Evolutionary conservation across 1,140 invertebrate genomes (phyloP).

Genomic region (Aricia agestis): DNA sequence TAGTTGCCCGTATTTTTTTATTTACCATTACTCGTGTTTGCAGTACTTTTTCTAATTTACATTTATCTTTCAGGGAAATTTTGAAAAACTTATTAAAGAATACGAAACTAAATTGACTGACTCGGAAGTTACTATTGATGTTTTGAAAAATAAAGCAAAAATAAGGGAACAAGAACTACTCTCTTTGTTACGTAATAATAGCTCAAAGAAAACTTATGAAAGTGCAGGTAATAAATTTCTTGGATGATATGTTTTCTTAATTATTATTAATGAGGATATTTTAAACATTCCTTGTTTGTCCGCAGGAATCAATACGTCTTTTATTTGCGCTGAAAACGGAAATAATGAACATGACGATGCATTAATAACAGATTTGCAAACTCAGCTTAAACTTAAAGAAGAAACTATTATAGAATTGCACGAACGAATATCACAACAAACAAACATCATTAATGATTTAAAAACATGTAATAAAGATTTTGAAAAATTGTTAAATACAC

Average conservation of each 20-base stretch:
- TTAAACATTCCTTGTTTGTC: neutral
- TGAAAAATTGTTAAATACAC: slow-evolving; percentile 35
- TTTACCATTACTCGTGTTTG: too few relatives aligned
- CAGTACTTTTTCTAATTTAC: neutral
- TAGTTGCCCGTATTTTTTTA: too few relatives aligned
- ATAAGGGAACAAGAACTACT: slow-evolving; percentile 58
- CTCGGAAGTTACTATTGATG: slow-evolving; percentile 58
- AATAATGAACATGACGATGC: slow-evolving; percentile 21
- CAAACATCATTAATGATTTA: slow-evolving; percentile 42
- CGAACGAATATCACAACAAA: slow-evolving; percentile 38
- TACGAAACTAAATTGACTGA: slow-evolving; percentile 56
- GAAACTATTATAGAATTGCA: slow-evolving; percentile 46
- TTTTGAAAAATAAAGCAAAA: slow-evolving; percentile 53
- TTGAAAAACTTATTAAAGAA: slow-evolving; percentile 44
- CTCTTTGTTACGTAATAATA: slow-evolving; percentile 49
- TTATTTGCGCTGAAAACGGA: slow-evolving; percentile 26
- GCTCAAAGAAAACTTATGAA: slow-evolving; percentile 31
- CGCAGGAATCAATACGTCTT: neutral
- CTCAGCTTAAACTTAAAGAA: slow-evolving; percentile 40
- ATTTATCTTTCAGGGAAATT: slow-evolving; percentile 37
- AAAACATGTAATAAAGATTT: slow-evolving; percentile 44
- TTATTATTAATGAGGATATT: neutral
- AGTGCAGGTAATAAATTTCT: slow-evolving; percentile 30
- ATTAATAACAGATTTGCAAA: slow-evolving; percentile 36
- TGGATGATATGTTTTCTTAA: neutral